Base-by-base conservation (phyloP, 2,888 invertebrate genomes). In the Melangyna quadrimaculata region DNA sequence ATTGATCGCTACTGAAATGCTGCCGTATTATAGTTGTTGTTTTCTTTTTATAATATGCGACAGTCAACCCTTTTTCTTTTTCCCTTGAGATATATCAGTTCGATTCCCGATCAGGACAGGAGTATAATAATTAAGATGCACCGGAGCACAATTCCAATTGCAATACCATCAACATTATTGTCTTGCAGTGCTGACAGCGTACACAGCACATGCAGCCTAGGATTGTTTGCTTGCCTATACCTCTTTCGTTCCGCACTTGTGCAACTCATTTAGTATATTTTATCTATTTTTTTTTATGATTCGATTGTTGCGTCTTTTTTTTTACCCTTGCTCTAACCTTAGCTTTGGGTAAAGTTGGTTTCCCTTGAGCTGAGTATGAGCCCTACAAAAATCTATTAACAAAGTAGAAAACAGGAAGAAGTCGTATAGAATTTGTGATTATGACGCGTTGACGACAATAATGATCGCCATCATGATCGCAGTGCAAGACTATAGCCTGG, bases 351-450 rank as follows among this genome's bases (percentile, higher is more conserved):
- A 29, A 32, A 53, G 19, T 45, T 19, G 67, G 55, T 48, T 63
- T 80, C 72, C 67, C 61, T 59, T 77, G 48, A 51, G 67, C 59
- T 79, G 59, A n/a, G n/a, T n/a, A n/a, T 17, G 65, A 80, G 75
- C 59, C 82, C 78, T 82, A 87, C 67, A 82, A 87, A 86, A 87
- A 74, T 82, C 82, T 87, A 82, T 87, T 78, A 82, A 82, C 65
- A 65, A 82, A 87, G 71, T 53, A 70, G 57, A 81, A 86, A 81
- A 82, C 87, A 87, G 87, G 87, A 87, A 87, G 87, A 87, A 81
- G 87, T 82, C 87, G 87, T 78, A 87, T 78, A 78, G 87, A 87
- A 87, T 87, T 78, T 87, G 87, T 87, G 87, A 80, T 67, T 71
- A 71, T 67, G 75, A 71, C 71, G 27, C 32, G 73, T 67, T 59